Evolutionary conservation across 30 jellyfish, hydroid and myxozoan species (phyloP), one percentile per base, ranked within the genome.

Genomic region (Mastigias papua): DNA sequence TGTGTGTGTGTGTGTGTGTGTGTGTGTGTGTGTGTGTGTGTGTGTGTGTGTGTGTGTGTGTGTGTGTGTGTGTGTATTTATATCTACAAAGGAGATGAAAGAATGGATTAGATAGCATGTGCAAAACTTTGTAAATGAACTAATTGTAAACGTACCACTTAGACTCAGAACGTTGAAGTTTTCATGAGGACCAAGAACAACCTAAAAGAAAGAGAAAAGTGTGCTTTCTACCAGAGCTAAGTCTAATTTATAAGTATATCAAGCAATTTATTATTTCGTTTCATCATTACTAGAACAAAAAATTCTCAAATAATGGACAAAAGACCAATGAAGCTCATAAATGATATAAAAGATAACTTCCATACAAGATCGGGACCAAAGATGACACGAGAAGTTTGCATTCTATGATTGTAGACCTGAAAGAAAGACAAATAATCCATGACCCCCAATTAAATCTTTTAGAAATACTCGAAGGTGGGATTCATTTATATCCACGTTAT

Each of bases 321-420:
- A n/a, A n/a, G n/a, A n/a, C n/a, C 54, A 37, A 37, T 37, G 54
- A 11, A 3, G 54, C 10, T 11, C 54, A 37, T 3, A 37, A 11
- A 37, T 3, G 54, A 5, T 3, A 37, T 3, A 37, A 37, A 11
- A 37, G 11, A 37, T 11, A 37, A 21, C 23, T 3, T 31, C 28
- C 98, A 21, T 89, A 93, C 98, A 94, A 93, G 83, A 54, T 88
- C 95, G 2, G 98, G 98, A n/a, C 98, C 98, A 79, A 93, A 93
- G 10, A 93, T 87, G 22, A 93, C 98, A 13, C 98, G 91, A 8
- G 97, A 83, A 31, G 92, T 72, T 62, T 93, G 89, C 34, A 82
- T 57, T 37, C 62, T 57, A 84, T 88, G 95, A 84, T 93, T 97
- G 89, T 81, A 88, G 54, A 93, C 97, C 98, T 91, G 63, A 23